Evolutionary conservation across 2,113 vertebrate species (phyloP).

Genomic region (Phalacrocorax brasilianus): DNA sequence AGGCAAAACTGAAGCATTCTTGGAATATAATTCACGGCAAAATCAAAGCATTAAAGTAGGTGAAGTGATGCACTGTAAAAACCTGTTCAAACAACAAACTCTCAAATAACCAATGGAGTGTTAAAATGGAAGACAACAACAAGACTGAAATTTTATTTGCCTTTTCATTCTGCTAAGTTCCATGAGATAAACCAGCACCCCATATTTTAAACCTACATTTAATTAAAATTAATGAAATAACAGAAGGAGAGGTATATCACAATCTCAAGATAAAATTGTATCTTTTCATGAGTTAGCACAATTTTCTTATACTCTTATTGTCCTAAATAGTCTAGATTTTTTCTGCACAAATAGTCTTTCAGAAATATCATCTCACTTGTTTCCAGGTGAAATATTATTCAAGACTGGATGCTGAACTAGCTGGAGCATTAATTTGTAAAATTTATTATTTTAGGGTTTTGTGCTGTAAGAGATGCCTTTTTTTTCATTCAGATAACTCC

Average conservation of each 20-base stretch:
- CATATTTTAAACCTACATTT: not conserved
- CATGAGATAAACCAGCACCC: not conserved
- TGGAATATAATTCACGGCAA: not conserved
- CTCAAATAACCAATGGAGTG: not conserved
- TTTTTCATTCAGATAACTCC: not conserved
- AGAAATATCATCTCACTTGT: not conserved
- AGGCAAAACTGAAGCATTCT: not conserved
- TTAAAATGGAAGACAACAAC: not conserved
- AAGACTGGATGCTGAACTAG: not conserved
- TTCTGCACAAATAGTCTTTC: not conserved
- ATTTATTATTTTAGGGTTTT: not conserved
- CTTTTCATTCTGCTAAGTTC: not conserved
- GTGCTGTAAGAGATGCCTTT: not conserved
- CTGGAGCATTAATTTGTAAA: not conserved
- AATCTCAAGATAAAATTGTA: not conserved
- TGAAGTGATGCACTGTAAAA: not conserved
- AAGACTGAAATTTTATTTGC: not conserved
- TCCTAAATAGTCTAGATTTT: not conserved
- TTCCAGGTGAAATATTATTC: not conserved
- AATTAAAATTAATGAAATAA: not conserved
- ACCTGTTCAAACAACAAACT: not conserved
- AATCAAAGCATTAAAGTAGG: not conserved
- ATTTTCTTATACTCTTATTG: not conserved
- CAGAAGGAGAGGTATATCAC: not conserved
- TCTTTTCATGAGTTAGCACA: not conserved